These are phyloP conservation scores for Eupeodes latifasciatus DNA, from an alignment of 2,888 invertebrate species.

Conservation along the genomic window DNA sequence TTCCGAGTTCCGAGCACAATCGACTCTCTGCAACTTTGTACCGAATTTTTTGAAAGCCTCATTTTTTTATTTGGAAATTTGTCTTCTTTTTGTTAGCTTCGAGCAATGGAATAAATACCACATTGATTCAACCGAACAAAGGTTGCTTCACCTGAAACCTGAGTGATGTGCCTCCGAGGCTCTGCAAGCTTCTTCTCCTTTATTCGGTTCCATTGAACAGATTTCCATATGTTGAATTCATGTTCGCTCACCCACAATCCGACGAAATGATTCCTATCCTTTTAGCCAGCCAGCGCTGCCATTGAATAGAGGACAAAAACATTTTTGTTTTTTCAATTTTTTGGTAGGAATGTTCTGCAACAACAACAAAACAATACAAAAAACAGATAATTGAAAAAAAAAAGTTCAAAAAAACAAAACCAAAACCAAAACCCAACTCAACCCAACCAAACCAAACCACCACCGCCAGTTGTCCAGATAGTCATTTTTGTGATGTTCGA, in stretches of 20 bases:
- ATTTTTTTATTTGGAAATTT: not conserved
- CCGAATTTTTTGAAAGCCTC: not conserved
- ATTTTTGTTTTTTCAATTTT: not conserved
- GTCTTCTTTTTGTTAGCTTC: not conserved
- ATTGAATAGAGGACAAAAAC: not conserved
- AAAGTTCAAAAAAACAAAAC: not conserved
- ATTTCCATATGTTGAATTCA: conserved; percentile 42
- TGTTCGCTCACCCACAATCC: conserved; percentile 27
- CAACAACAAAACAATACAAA: conserved; percentile 3
- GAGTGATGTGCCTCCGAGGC: conserved; percentile 52
- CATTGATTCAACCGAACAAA: conserved; percentile 40
- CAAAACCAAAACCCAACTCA: not conserved
- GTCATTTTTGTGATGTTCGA: not conserved
- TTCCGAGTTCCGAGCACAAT: conserved; percentile 22
- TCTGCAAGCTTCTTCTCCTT: not conserved
- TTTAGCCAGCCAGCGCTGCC: not conserved
- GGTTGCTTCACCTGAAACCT: conserved; percentile 35
- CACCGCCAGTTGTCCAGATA: conserved; percentile 33
- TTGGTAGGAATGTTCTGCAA: not conserved
- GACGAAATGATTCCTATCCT: not conserved
- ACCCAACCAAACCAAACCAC: not conserved
- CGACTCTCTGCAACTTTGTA: conserved; percentile 1
- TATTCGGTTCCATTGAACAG: conserved; percentile 2
- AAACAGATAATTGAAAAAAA: not conserved
- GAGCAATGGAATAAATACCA: conserved; percentile 38